These are phyloP conservation scores for Catalaphyllia jardinei DNA, from an alignment of 64 coral and sea anemone species.

Conservation along the genomic window DNA sequence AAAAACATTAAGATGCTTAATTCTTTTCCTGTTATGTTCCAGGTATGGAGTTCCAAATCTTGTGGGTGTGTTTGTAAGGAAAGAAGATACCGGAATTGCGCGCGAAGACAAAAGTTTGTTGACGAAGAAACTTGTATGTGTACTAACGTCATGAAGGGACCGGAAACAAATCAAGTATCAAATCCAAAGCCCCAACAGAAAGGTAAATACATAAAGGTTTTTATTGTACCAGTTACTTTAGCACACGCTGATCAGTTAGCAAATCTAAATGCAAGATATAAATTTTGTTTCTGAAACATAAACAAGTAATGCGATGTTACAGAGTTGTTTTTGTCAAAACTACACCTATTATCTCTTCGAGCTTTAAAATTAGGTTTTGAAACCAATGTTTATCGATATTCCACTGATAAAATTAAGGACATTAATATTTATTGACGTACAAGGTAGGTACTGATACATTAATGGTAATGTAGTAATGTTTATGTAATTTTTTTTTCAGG, in stretches of 20 bases:
- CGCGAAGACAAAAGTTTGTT: neutral
- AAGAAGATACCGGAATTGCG: neutral
- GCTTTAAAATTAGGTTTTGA: no score
- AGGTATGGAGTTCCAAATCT: slow-evolving; percentile 57
- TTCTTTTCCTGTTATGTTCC: neutral
- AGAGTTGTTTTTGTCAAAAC: no score
- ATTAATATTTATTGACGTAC: neutral
- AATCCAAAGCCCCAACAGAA: neutral
- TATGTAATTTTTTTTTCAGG: neutral
- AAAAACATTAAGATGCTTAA: neutral
- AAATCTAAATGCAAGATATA: no score
- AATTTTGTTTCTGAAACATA: no score
- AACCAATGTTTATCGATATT: no score
- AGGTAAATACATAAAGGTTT: neutral
- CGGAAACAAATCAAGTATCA: neutral
- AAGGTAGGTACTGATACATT: no score
- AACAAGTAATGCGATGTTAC: no score
- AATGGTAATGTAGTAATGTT: no score
- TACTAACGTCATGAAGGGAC: neutral
- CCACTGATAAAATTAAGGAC: no score
- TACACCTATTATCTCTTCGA: no score
- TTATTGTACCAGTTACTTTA: no score
- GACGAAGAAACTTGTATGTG: slow-evolving; percentile 28
- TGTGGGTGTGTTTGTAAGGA: slow-evolving; percentile 60
- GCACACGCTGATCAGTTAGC: no score